Base-by-base conservation (phyloP, 1,140 invertebrate species). In the Pseudomyrmex concolor region DNA sequence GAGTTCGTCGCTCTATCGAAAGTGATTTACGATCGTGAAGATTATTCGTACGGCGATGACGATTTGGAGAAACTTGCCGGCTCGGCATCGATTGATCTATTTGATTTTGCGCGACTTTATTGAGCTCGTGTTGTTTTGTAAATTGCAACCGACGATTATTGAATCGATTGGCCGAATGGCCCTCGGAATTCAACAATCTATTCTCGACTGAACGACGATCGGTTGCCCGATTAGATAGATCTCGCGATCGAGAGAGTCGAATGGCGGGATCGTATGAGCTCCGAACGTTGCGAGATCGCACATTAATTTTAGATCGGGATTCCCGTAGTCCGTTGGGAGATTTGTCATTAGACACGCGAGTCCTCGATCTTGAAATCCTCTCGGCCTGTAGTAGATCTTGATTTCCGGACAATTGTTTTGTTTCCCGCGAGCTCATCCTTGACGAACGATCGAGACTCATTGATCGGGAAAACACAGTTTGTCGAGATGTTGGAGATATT, bases 371-470 rank as follows among this genome's bases (percentile, higher is more conserved):
- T 22, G 9, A 55, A 8, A 54, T 34, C 59, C 68, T 81, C 12
- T 82, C 59, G 57, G 34, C 55, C 66, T 81, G 13, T 82, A 59
- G 57, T 19, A 59, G 34, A 17, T 81, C 74, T 1, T 2, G 73
- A 25, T 59, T 59, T 50, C 10, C 43, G 0, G 63, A 68, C 4
- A 17, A 12, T 17, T 19, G 76, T 48, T 50, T 45, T 59, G 12
- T 34, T 9, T 60, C 22, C 13, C 10, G 77, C 10, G 57, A 45
- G 17, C 25, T 54, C 1, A 10, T 9, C 0, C 34, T 43, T 12
- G 72, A 67, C 17, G 13, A 22, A 15, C 73, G 86, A 48, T 87
- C 82, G 2, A 84, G 54, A 48, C 50, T 87, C 48, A 50, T 19
- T 5, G 86, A 84, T 72, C 80, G 80, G 25, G 81, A 60, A 8